A percentile compares a stretch with the other conserved stretches of the same genome.
Evolutionary conservation across 64 coral and sea anemone species (phyloP).

Genomic region (Astreopora myriophthalma): DNA sequence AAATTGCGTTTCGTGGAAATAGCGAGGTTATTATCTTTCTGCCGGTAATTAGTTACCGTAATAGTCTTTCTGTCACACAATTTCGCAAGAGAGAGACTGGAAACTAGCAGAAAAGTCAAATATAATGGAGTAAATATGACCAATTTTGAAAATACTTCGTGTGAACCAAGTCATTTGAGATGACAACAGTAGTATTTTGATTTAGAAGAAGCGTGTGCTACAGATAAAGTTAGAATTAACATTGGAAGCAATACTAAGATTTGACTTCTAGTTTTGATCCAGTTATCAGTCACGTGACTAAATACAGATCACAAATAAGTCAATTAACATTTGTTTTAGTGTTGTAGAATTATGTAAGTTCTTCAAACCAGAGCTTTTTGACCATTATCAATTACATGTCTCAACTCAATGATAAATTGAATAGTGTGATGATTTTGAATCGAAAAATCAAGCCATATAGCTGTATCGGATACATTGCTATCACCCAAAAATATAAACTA

Average conservation of each 20-base stretch:
- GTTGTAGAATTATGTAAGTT: slow-evolving; percentile 3
- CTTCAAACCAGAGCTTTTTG: slow-evolving; percentile 22
- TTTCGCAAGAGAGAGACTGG: slow-evolving; percentile 16
- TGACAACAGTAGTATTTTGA: too few species aligned
- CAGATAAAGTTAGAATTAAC: too few species aligned
- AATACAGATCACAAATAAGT: too few species aligned
- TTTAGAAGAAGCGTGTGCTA: too few species aligned
- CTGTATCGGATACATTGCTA: neutral
- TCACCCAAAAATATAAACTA: neutral
- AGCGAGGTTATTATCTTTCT: too few species aligned
- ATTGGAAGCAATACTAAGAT: too few species aligned
- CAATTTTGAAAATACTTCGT: too few species aligned
- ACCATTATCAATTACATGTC: slow-evolving; percentile 15
- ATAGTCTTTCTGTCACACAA: slow-evolving; percentile 42
- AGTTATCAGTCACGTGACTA: too few species aligned
- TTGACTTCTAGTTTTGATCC: too few species aligned
- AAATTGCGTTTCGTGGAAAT: too few species aligned
- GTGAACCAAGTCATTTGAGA: too few species aligned
- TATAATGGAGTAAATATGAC: neutral
- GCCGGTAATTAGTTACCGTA: too few species aligned
- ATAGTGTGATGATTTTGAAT: slow-evolving; percentile 12
- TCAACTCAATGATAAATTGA: neutral
- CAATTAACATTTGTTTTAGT: neutral
- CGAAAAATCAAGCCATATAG: neutral
- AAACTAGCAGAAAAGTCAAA: slow-evolving; percentile 36